Evolutionary conservation across 2,113 vertebrate species (phyloP), one percentile per base, ranked within the genome.

Genomic region (Myxocyprinus asiaticus): DNA sequence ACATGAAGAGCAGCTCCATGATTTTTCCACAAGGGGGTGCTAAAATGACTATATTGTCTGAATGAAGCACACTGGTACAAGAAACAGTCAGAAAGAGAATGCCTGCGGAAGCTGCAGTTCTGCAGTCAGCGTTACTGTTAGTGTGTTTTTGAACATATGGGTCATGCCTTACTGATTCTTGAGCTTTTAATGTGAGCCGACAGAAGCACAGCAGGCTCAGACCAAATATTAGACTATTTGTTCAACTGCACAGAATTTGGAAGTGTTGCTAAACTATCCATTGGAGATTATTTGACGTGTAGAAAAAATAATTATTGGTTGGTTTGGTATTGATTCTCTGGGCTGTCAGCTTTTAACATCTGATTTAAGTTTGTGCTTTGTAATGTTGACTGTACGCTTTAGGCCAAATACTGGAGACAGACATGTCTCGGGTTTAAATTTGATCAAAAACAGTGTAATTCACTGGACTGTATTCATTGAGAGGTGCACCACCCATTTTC

Each of bases 1-100:
- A 14, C 0, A 62, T 14, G 15, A 22, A 14, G 10, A 61, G 15
- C 17, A 58, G 43, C 8, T 7, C 4, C 9, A 4, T 14, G 2
- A 8, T 33, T 61, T 64, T 47, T 47, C 83, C 83, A 84, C 83
- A 68, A 84, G 86, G 75, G 82, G 86, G 86, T n/a, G 82, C 80
- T 75, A 55, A 72, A 47, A 62, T n/a, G 67, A 69, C 67, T 84
- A 55, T 59, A 10, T 48, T 42, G 48, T 5, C 33, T 9, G 22
- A 6, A 51, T 56, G 0, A 9, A 4, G 48, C 11, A 56, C n/a
- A 22, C 50, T 11, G 22, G 3, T 33, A 33, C 22, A 33, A 33
- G 22, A 33, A 33, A 33, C 11, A 55, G 5, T 66, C 4, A 48
- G 48, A 58, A n/a, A 50, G 14, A 66, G 14, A 45, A 3, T 33